Evolutionary conservation across 23 tunicate genomes (phyloP).

Genomic region (Trididemnum clinides): DNA sequence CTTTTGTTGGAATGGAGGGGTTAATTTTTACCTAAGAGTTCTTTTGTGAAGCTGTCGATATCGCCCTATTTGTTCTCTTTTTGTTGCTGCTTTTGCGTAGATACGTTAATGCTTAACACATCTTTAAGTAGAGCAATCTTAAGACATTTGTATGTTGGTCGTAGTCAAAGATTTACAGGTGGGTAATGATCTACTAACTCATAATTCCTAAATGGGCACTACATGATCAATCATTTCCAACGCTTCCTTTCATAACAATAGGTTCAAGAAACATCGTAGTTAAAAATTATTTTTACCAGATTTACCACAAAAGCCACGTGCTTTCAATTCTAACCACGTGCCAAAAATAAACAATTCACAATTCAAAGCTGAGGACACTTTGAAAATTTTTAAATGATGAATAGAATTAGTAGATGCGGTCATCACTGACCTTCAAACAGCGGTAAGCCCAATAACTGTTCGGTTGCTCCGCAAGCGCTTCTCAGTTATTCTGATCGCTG

Average conservation of each 20-base stretch:
- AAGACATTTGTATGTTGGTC: slow-evolving; percentile 10
- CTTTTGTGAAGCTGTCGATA: slow-evolving; percentile 24
- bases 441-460: too few relatives aligned
- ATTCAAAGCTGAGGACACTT: background rate
- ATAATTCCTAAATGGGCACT: too few relatives aligned
- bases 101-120: slow-evolving; percentile 68
- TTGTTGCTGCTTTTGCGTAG: slow-evolving; percentile 22
- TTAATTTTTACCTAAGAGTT: slow-evolving; percentile 48
- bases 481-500: too few relatives aligned
- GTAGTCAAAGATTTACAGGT: slow-evolving; percentile 74
- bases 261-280: too few relatives aligned
- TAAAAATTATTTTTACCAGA: slow-evolving; percentile 10
- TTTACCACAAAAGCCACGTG: slow-evolving; percentile 31
- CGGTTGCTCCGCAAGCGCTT: too few relatives aligned
- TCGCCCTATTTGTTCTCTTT: slow-evolving; percentile 3
- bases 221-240: too few relatives aligned
- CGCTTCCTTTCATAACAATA: too few relatives aligned
- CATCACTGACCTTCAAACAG: too few relatives aligned
- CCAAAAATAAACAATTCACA: background rate
- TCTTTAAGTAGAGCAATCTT: slow-evolving; percentile 13
- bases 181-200: slow-evolving; percentile 66
- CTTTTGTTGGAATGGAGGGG: slow-evolving; percentile 22
- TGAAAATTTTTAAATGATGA: too few relatives aligned
- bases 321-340: background rate
- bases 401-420: too few relatives aligned